Base-by-base conservation (phyloP, 2,113 vertebrate genomes). In the Paralichthys olivaceus region DNA sequence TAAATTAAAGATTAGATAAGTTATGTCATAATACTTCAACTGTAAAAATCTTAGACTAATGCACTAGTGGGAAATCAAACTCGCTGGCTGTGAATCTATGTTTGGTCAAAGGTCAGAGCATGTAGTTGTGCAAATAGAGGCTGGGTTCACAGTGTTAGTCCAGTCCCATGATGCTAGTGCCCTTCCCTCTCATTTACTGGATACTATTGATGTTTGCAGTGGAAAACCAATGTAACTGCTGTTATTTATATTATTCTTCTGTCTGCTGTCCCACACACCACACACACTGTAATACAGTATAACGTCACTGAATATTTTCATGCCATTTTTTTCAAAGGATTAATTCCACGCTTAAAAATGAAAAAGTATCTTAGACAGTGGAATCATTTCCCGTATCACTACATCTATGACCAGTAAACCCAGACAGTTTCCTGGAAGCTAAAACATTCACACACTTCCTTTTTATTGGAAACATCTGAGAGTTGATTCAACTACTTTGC, bases 381-480 rank as follows among this genome's bases (percentile, higher is more conserved):
- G 37, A 40, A 45, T 61, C 14, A 67, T 26, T 65, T 45, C 57
- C 47, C 7, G 12, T 19, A 14, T 26, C 1, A 37, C 8, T 23
- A 45, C 13, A 45, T 15, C 43, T 9, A 17, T 47, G 43, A 47
- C 14, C 49, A 1, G 0, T 3, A 7, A 43, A 8, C 25, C 11
- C 15, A 5, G 15, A 19, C 17, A 19, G 15, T 15, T n/a, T 34
- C 57, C 51, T 25, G 19, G 22, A 68, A 40, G 4, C 34, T 54
- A 17, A 57, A 53, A 28, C 4, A 11, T 32, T 8, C 43, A 12
- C 37, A 20, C 19, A 49, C 45, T 49, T 17, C 45, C 4, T 15
- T 55, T 68, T 68, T 13, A 55, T 25, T n/a, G 19, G 15, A 63
- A 64, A 51, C 71, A 75, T 57, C 22, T 69, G 65, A 25, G 32